Evolutionary conservation across 2,113 vertebrate species (phyloP).

Genomic region (Fregetta grallaria): DNA sequence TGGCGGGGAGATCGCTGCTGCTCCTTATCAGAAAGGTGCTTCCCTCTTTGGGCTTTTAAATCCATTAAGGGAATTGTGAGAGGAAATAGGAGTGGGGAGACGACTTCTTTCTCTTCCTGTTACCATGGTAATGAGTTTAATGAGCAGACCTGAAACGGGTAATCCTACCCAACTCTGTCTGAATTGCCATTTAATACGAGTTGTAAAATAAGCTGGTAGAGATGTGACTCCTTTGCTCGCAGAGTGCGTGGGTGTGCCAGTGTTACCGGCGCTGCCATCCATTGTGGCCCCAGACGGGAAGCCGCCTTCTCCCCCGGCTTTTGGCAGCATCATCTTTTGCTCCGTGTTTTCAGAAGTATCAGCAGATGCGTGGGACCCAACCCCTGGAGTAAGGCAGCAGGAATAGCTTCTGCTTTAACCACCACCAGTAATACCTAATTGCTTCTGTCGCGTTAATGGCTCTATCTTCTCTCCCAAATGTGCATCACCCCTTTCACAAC

Average conservation of each 20-base stretch:
- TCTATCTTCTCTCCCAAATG: not conserved
- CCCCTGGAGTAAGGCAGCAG: not conserved
- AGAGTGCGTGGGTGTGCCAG: not conserved
- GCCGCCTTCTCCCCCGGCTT: rapidly evolving
- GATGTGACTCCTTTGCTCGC: conserved; percentile 20
- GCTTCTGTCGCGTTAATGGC: not conserved
- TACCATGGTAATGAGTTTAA: conserved; percentile 44
- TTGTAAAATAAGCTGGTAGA: conserved; percentile 12
- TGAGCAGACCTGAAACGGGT: not conserved
- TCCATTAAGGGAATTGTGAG: not conserved
- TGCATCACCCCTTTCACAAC: not conserved
- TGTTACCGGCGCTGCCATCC: not conserved
- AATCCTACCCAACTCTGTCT: not conserved
- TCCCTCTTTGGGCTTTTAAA: not conserved
- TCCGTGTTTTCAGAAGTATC: not conserved
- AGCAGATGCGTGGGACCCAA: not conserved
- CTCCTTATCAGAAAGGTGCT: not conserved
- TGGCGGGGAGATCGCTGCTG: not conserved
- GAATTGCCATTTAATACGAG: not conserved
- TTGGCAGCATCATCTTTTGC: not conserved
- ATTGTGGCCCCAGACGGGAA: conserved; percentile 19
- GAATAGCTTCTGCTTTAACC: not conserved
- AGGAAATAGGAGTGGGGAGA: not conserved
- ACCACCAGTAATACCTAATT: not conserved
- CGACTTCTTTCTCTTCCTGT: conserved; percentile 3